Conservation (phyloP, 1,140 invertebrate species). For the Dinoponera quadriceps region DNA sequence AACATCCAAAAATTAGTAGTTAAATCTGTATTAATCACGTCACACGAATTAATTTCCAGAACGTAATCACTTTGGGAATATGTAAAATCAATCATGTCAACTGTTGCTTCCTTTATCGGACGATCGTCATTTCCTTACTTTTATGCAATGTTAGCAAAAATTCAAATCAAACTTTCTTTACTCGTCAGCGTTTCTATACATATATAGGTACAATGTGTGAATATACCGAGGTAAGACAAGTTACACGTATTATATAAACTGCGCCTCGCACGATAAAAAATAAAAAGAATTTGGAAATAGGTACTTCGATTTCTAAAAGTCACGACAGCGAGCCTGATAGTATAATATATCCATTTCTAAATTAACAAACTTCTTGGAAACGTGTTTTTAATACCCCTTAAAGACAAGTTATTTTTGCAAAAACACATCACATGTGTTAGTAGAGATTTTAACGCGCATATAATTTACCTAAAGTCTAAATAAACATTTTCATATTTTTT, state of each 20-base stretch:
- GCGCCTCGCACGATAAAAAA: constrained; percentile 8
- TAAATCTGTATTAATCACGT: constrained; percentile 22
- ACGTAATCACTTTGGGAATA: constrained; percentile 2
- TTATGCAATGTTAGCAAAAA: constrained; percentile 41
- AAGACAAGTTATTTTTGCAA: constrained; percentile 25
- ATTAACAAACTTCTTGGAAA: constrained; percentile 6
- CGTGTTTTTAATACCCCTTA: background rate
- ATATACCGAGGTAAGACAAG: constrained; percentile 22
- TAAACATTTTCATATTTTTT: constrained; percentile 16
- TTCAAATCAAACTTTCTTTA: constrained; percentile 49
- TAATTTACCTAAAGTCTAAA: constrained; percentile 54
- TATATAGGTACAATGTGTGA: constrained; percentile 53
- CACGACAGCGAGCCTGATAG: background rate
- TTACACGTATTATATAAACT: constrained; percentile 19
- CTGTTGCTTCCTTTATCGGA: constrained; percentile 20
- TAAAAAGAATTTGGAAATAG: constrained; percentile 33
- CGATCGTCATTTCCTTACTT: constrained; percentile 20
- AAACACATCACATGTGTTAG: constrained; percentile 39
- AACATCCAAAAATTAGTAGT: constrained; percentile 43
- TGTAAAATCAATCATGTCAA: constrained; percentile 28
- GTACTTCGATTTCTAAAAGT: constrained; percentile 12
- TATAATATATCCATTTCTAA: background rate
- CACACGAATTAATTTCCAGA: constrained; percentile 18
- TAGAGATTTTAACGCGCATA: background rate
- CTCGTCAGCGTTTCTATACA: constrained; percentile 63